phyloP scores from a whole-genome alignment of 2,113 vertebrate species.

The Poeciliopsis occidentalis region DNA sequence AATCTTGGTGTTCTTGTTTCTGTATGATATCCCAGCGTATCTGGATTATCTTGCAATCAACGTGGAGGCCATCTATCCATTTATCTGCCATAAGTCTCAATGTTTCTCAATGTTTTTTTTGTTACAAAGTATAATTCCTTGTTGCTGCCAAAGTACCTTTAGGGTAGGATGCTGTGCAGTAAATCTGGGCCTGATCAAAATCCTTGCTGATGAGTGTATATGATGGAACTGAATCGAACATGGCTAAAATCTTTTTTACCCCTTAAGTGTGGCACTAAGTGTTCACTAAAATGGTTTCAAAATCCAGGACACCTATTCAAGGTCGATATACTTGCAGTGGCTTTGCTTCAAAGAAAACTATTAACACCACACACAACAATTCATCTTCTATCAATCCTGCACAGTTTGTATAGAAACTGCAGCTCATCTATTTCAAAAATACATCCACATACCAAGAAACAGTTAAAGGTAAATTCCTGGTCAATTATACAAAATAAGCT shows the following conservation, averaged over 20 bases:
- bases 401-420: conserved; percentile 6
- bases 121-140: background rate
- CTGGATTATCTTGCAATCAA: background rate
- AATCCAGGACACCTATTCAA: conserved; percentile 19
- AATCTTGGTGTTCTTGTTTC: background rate
- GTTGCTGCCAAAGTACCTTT: background rate
- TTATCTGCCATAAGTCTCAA: background rate
- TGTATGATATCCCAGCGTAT: background rate
- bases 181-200: background rate
- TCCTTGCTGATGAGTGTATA: background rate
- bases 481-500: background rate
- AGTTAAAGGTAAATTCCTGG: conserved; percentile 2
- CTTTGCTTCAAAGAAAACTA: conserved; percentile 21
- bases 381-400: conserved; percentile 2
- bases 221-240: background rate
- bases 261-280: background rate
- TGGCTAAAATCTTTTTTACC: background rate
- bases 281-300: background rate
- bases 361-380: conserved; percentile 14
- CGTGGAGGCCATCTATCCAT: background rate
- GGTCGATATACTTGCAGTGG: background rate
- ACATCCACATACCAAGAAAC: conserved; percentile 3
- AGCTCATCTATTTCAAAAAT: conserved; percentile 2
- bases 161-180: background rate
- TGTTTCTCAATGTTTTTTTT: background rate